Evolutionary conservation across 2,797 vertebrate species (phyloP), one percentile per base, ranked within the genome.

Genomic region (Dendrocincla tyrannina): DNA sequence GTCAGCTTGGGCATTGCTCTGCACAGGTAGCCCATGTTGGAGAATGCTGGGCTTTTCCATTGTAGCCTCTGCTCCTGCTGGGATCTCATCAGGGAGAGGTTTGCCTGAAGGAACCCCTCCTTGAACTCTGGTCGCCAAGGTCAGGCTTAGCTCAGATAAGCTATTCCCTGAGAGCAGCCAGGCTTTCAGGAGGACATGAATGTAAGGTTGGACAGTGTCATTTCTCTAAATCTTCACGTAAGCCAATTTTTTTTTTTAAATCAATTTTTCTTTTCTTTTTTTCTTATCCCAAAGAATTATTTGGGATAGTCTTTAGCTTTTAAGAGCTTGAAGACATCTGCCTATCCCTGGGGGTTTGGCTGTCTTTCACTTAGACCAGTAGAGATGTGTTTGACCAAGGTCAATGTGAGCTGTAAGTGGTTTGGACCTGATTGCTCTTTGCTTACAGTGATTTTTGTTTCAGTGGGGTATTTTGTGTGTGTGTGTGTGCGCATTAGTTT

Each of bases 1-100:
- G 74, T 78, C 88, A 91, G 91, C 80, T 39, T 69, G 77, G 81
- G 44, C 63, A 91, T 73, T 69, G 86, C 86, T 82, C 63, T 72
- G 77, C 3, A 0, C 5, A 9, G 70, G 39, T 17, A 10, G 35
- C 25, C 25, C 17, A 1, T 39, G 24, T 12, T 37, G 67, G 55
- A 2, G 3, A 78, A 25, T 7, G 59, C 62, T 58, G 18, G 52
- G 44, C 73, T 69, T 78, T 86, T 58, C n/a, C 0, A 0, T 3
- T 33, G 86, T 49, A 70, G 37, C 35, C 49, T 76, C 33, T 64
- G 46, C 44, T 89, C 47, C 83, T 73, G 27, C 56, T 92, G 67
- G 20, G 47, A 52, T 59, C 63, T 70, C 22, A 2, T 22, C 0
- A 0, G 22, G 58, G 56, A 63, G 60, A 11, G 49, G 9, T 53